These are phyloP conservation scores for Oreochromis tanganicae DNA, from an alignment of 2,113 vertebrate species.

Conservation along the genomic window DNA sequence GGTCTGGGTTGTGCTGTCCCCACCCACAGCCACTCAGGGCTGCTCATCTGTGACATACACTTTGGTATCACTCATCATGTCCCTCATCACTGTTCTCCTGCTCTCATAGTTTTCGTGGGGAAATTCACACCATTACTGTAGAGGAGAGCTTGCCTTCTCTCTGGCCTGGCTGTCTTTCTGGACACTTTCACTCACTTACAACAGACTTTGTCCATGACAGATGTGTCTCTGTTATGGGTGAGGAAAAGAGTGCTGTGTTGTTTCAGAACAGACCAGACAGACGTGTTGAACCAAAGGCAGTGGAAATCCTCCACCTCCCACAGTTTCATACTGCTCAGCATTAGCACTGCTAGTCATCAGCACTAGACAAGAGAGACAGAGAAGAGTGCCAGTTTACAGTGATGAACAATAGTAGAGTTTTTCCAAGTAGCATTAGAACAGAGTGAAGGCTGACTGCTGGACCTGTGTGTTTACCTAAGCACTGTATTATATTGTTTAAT, in stretches of 20 bases:
- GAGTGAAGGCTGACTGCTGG: slow-evolving; percentile 14
- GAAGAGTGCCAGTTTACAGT: slow-evolving; percentile 27
- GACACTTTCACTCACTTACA: slow-evolving; percentile 22
- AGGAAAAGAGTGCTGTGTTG: slow-evolving; percentile 13
- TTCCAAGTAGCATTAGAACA: slow-evolving; percentile 2
- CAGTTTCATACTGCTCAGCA: slow-evolving; percentile 34
- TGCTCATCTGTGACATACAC: slow-evolving; percentile 82
- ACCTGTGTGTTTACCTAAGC: slow-evolving; percentile 39
- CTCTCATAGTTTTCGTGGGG: slow-evolving; percentile 77
- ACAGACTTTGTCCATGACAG: slow-evolving; percentile 43
- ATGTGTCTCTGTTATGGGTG: slow-evolving; percentile 1
- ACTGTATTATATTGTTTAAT: slow-evolving; percentile 18
- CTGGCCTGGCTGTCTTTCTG: slow-evolving; percentile 47
- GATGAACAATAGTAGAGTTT: slow-evolving; percentile 5
- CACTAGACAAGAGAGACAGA: slow-evolving; percentile 24
- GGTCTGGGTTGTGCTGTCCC: slow-evolving; percentile 65
- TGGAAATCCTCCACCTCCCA: slow-evolving; percentile 24
- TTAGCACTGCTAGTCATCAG: slow-evolving; percentile 36
- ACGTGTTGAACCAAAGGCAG: slow-evolving; percentile 52
- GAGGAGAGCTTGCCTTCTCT: slow-evolving; percentile 49
- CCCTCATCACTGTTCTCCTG: slow-evolving; percentile 81
- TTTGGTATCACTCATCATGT: slow-evolving; percentile 84
- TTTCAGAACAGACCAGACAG: slow-evolving; percentile 36
- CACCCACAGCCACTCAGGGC: slow-evolving; percentile 80
- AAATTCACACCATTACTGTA: slow-evolving; percentile 16